Evolutionary conservation across 2,113 vertebrate genomes (phyloP).

Genomic region (Neodontobutis hainanensis): DNA sequence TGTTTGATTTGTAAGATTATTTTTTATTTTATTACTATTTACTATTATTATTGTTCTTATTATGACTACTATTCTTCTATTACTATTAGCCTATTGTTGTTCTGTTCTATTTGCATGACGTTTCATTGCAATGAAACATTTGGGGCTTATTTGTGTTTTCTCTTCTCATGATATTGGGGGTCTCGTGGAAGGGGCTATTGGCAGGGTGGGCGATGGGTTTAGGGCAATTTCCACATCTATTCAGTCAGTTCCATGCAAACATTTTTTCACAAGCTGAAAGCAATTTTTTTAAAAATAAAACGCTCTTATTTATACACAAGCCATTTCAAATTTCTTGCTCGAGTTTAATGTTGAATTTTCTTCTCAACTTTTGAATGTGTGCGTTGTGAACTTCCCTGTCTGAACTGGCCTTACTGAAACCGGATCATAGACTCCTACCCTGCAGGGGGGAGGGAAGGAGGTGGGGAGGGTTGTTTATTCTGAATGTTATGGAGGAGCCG

Average conservation of each 20-base stretch:
- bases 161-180: slow-evolving; percentile 70
- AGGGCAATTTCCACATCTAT: slow-evolving; percentile 47
- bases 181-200: slow-evolving; percentile 40
- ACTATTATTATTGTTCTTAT: slow-evolving; percentile 79
- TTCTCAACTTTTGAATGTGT: slow-evolving; percentile 67
- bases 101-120: slow-evolving; percentile 83
- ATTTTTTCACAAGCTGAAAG: slow-evolving; percentile 53
- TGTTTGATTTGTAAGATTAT: slow-evolving; percentile 85
- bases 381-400: slow-evolving; percentile 55
- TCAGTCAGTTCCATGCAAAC: slow-evolving; percentile 55
- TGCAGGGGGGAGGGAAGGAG: slow-evolving; percentile 34
- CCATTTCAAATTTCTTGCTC: slow-evolving; percentile 47
- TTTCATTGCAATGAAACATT: slow-evolving; percentile 79
- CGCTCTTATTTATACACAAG: slow-evolving; percentile 68
- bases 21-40: slow-evolving; percentile 80
- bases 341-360: slow-evolving; percentile 38
- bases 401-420: slow-evolving; percentile 70
- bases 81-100: slow-evolving; percentile 81
- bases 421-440: slow-evolving; percentile 52
- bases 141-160: slow-evolving; percentile 78
- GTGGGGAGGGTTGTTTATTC: slow-evolving; percentile 54
- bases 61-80: slow-evolving; percentile 79
- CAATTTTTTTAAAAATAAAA: slow-evolving; percentile 55
- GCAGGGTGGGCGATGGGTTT: slow-evolving; percentile 49
- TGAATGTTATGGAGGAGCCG: slow-evolving; percentile 79